phyloP scores from a whole-genome alignment of 2,113 vertebrate genomes.

The Tympanuchus pallidicinctus region DNA sequence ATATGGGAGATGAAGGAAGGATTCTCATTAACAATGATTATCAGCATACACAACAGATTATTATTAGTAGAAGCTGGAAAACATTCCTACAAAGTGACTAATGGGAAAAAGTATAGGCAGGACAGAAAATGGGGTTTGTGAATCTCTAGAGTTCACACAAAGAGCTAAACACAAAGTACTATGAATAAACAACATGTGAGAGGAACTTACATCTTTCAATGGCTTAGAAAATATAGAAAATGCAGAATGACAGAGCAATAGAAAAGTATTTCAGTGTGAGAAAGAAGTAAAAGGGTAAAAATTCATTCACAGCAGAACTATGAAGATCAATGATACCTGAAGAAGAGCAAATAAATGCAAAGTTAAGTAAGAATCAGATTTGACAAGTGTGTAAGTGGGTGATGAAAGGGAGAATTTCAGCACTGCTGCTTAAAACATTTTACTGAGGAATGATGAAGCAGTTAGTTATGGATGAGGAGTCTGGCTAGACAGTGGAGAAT shows the following conservation, averaged over 20 bases:
- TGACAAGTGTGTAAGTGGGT: background rate
- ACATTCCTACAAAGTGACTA: background rate
- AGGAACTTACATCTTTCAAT: background rate
- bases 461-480: background rate
- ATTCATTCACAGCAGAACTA: background rate
- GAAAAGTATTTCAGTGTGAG: background rate
- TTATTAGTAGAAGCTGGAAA: background rate
- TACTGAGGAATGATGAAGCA: background rate
- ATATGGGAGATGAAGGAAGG: background rate
- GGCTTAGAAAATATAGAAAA: background rate
- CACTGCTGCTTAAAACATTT: background rate
- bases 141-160: background rate
- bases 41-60: background rate
- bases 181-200: background rate
- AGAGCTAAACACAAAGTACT: background rate
- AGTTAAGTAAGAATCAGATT: background rate
- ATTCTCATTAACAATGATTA: background rate
- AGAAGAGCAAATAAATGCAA: background rate
- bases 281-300: background rate
- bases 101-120: background rate
- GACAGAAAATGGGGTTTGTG: background rate
- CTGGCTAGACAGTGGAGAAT: background rate
- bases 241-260: background rate
- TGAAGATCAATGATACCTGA: background rate
- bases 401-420: background rate